Percentiles rank a stretch among this genome's conserved stretches.
Conservation (phyloP, 2,888 invertebrate species). For the Drosophila tanythrix region DNA sequence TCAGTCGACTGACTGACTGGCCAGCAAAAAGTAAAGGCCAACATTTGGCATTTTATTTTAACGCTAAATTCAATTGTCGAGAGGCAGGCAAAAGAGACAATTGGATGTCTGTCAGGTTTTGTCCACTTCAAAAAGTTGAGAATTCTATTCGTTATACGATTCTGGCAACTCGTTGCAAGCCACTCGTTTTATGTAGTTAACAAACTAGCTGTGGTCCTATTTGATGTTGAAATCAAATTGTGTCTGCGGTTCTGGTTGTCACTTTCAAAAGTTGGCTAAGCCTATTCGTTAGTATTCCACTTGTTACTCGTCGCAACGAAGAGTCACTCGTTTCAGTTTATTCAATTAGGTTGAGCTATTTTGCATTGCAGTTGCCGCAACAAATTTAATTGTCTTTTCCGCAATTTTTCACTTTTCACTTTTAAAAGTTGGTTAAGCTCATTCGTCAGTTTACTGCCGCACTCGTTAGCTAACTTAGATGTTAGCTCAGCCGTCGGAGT, state of each 20-base stretch:
- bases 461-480: constrained; percentile 3
- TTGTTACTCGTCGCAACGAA: constrained; percentile 1
- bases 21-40: constrained; percentile 54
- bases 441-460: neutral
- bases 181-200: constrained; percentile 8
- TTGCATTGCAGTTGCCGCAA: neutral
- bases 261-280: constrained; percentile 5
- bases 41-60: constrained; percentile 71
- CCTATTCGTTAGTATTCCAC: constrained; percentile 19
- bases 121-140: constrained; percentile 4
- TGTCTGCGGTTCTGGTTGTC: constrained; percentile 4
- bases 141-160: constrained; percentile 5
- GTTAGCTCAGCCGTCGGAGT: neutral
- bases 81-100: neutral
- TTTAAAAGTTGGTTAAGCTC: neutral
- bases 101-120: neutral
- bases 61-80: constrained; percentile 35
- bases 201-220: neutral
- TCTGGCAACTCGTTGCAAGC: constrained; percentile 15
- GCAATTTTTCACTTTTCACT: neutral
- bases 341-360: neutral
- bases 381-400: constrained; percentile 2
- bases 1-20: constrained; percentile 11
- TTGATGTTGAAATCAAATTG: constrained; percentile 12
- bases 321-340: neutral